phyloP scores from a whole-genome alignment of 2,888 invertebrate genomes.

The Electrophaes corylata region DNA sequence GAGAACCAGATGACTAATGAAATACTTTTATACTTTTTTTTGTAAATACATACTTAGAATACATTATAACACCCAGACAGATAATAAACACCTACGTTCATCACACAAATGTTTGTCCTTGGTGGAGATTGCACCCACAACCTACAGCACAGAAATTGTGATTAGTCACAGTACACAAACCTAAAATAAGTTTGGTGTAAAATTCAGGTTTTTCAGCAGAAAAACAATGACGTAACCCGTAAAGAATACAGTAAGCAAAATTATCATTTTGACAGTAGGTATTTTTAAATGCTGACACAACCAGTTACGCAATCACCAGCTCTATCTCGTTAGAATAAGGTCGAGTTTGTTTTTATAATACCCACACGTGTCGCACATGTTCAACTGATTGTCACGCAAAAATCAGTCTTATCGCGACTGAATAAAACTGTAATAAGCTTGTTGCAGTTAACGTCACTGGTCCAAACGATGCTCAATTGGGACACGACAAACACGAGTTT shows the following conservation, averaged over 20 bases:
- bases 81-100: too few relatives aligned
- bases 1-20: too few relatives aligned
- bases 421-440: conserved; percentile 24
- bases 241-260: conserved; percentile 21
- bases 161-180: too few relatives aligned
- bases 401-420: conserved; percentile 10
- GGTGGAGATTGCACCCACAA: too few relatives aligned
- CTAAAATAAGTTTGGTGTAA: background rate
- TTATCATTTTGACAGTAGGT: conserved; percentile 9
- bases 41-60: too few relatives aligned
- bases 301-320: conserved; percentile 5
- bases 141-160: too few relatives aligned
- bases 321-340: conserved; percentile 20
- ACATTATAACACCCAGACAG: too few relatives aligned
- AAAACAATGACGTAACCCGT: background rate
- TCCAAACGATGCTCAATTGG: conserved; percentile 49
- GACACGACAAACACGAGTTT: conserved; percentile 53
- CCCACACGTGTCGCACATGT: conserved; percentile 20
- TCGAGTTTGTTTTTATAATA: conserved; percentile 23
- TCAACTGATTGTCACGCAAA: conserved; percentile 12
- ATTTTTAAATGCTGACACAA: conserved; percentile 20
- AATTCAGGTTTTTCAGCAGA: background rate
- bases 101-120: too few relatives aligned
- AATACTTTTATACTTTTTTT: too few relatives aligned
- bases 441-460: conserved; percentile 24